Evolutionary conservation across 2,888 invertebrate genomes (phyloP).

Genomic region (Tupiocoris notatus): DNA sequence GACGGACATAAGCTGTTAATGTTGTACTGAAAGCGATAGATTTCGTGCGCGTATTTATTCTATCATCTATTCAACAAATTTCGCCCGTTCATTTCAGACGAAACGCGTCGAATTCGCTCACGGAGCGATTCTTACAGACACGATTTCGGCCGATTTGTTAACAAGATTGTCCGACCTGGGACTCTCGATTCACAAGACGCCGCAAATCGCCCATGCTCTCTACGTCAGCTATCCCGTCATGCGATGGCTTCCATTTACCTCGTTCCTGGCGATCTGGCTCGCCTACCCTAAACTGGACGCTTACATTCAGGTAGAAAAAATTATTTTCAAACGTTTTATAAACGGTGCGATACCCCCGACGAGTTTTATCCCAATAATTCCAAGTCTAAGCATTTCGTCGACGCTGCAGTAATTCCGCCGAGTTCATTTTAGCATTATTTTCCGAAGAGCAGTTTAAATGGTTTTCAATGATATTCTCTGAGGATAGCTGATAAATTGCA

Average conservation of each 20-base stretch:
- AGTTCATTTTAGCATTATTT: too few species aligned
- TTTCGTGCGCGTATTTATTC: too few species aligned
- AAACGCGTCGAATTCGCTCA: conserved; percentile 42
- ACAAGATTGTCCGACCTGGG: conserved; percentile 28
- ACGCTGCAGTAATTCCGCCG: too few species aligned
- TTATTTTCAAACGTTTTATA: conserved; percentile 7
- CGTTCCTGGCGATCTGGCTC: conserved; percentile 41
- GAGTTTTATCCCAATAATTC: too few species aligned
- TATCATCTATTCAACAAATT: too few species aligned
- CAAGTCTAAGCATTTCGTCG: too few species aligned
- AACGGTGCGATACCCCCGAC: too few species aligned
- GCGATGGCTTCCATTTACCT: conserved; percentile 43
- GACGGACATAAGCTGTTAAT: too few species aligned
- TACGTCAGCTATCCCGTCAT: conserved; percentile 44
- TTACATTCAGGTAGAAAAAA: conserved; percentile 43
- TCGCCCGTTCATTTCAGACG: conserved; percentile 15
- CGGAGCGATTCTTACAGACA: conserved; percentile 42
- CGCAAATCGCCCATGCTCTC: conserved; percentile 44
- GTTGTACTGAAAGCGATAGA: too few species aligned
- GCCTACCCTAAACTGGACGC: conserved; percentile 44
- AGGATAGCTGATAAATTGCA: too few species aligned
- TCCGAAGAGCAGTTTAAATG: too few species aligned
- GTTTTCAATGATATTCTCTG: too few species aligned
- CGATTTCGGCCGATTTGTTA: conserved; percentile 14
- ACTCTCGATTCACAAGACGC: conserved; percentile 41